phyloP scores from a whole-genome alignment of 2,797 vertebrate genomes.

The Lepidocolaptes lacrymiger region DNA sequence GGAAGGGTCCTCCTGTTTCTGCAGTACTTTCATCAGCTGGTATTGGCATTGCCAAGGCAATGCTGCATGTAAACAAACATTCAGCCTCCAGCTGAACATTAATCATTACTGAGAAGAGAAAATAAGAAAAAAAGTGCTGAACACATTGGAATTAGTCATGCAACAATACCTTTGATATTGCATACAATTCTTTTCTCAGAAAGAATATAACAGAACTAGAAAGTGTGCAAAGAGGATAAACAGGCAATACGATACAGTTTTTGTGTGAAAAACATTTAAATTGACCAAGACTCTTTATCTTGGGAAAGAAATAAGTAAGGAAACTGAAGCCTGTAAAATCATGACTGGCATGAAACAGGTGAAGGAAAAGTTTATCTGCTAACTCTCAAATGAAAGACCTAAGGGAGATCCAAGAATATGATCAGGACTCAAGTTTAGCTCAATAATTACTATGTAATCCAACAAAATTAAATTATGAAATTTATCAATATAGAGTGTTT shows the following conservation, averaged over 20 bases:
- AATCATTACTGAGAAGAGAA: neutral
- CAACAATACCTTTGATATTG: neutral
- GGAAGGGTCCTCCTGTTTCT: neutral
- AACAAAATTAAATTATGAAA: neutral
- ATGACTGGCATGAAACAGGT: neutral
- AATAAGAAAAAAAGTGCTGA: neutral
- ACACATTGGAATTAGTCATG: neutral
- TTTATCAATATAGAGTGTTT: neutral
- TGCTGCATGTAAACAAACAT: neutral
- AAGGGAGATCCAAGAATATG: neutral
- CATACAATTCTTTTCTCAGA: neutral
- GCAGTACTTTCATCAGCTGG: neutral
- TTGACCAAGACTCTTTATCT: neutral
- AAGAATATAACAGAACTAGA: neutral
- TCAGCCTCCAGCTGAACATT: neutral
- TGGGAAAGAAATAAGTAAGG: neutral
- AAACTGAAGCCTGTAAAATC: neutral
- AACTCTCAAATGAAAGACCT: neutral
- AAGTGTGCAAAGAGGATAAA: neutral
- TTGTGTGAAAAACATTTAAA: neutral
- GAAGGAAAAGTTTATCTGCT: neutral
- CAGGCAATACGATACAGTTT: neutral
- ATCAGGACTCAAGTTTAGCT: neutral
- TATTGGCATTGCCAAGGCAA: neutral
- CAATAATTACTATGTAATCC: neutral